Base-by-base conservation (phyloP, 2,797 vertebrate species). In the Atherinosoma microstoma region DNA sequence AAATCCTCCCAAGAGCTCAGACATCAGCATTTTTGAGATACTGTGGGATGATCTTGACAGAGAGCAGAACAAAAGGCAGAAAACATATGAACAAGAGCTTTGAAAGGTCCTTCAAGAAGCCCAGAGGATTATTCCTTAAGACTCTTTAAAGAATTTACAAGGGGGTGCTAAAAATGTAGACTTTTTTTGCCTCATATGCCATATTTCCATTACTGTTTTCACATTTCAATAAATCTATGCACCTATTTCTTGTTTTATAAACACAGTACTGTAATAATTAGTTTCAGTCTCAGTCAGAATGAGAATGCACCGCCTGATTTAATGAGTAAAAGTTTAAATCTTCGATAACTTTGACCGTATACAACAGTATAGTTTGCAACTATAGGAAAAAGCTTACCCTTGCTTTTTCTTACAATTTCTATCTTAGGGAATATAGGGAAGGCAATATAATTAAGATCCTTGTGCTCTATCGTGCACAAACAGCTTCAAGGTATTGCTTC, bases 401-500 rank as follows among this genome's bases (percentile, higher is more conserved):
- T 11, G 36, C 36, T 11, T 38, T 38, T 38, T 38, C 36, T 10
- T 12, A 38, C 36, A 38, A 38, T 38, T 38, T 12, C 9, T 38
- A 38, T 38, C 36, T 38, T 12, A 38, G 11, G 7, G 36, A 38
- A 11, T 38, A 6, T 2, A 12, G 36, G 2, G 9, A 38, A 11
- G 11, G 11, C 36, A 11, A 11, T 38, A 38, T 12, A 38, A 5
- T 35, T n/a, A n/a, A n/a, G n/a, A 32, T 32, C 30, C 30, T 32
- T 6, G 3, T 32, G 30, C 8, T 35, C 7, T 35, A 32, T 8
- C 7, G 8, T 35, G 34, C 11, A 38, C 36, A 38, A 58, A 78
- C 56, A 16, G 66, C 67, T 76, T 2, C 53, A 42, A 58, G 69
- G 12, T 20, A n/a, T 1, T 6, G 35, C 9, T 57, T 73, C 45